A percentile compares a stretch with the other conserved stretches of the same genome.
Conservation (phyloP, 2,888 invertebrate genomes). For the Papilio demoleus region DNA sequence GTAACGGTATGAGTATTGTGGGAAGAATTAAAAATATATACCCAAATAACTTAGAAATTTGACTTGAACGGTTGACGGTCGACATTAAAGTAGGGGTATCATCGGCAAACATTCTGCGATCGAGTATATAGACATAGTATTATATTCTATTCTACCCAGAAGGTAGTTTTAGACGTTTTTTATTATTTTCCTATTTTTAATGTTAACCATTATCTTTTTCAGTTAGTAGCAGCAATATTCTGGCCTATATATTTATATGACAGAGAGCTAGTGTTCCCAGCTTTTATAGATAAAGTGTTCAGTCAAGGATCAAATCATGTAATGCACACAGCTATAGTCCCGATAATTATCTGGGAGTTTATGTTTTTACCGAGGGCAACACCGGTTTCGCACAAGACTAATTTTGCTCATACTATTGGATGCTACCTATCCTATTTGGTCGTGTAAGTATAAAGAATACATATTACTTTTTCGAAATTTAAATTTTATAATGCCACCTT, state of each 20-base stretch:
- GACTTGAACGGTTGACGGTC: too few species aligned
- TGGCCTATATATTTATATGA: slow-evolving; percentile 68
- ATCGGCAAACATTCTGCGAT: too few species aligned
- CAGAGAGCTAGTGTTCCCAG: slow-evolving; percentile 63
- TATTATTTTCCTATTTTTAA: too few species aligned
- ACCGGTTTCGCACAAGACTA: slow-evolving; percentile 56
- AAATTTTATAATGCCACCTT: too few species aligned
- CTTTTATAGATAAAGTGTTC: slow-evolving; percentile 59
- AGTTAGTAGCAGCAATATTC: slow-evolving; percentile 64
- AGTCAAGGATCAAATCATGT: slow-evolving; percentile 63
- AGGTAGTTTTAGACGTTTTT: too few species aligned
- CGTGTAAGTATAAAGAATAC: slow-evolving; percentile 63
- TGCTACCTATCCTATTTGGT: slow-evolving; percentile 56
- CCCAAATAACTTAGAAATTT: too few species aligned
- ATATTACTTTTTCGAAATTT: too few species aligned
- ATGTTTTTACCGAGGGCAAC: slow-evolving; percentile 54
- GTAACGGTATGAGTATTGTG: too few species aligned
- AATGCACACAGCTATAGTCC: slow-evolving; percentile 64
- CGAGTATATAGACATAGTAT: too few species aligned
- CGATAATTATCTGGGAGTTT: slow-evolving; percentile 62
- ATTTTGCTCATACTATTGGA: slow-evolving; percentile 49
- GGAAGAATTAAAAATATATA: too few species aligned
- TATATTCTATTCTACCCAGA: too few species aligned
- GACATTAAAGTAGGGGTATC: too few species aligned
- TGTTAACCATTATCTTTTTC: slow-evolving; percentile 46